Evolutionary conservation across 2,797 vertebrate species (phyloP), one percentile per base, ranked within the genome.

Genomic region (Sebastes flavidus): DNA sequence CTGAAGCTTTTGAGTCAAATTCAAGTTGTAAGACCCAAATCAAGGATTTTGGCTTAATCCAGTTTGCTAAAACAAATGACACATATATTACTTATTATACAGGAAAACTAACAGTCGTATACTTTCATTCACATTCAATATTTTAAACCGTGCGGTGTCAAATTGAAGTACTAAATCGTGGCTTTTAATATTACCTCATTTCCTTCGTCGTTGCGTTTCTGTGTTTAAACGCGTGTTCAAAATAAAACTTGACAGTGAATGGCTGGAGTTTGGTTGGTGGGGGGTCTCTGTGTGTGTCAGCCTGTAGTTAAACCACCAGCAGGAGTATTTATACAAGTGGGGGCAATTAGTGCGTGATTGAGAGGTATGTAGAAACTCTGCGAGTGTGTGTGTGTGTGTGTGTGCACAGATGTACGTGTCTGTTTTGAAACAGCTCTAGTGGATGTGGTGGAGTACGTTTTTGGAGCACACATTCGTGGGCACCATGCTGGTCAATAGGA

Each of bases 311-410:
- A 88, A 82, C 78, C 84, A 83, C 72, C 67, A 65, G 68, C 80
- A 46, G 56, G 72, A 70, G 36, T 93, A 87, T 93, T 92, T 93
- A 75, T 85, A 90, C 92, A 95, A 90, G 88, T 91, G 88, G 82
- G 12, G 68, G 49, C 83, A 85, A 89, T 93, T 92, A 92, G 62
- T 59, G 42, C 61, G 62, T 80, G 72, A 91, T 83, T 89, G 83
- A 90, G 54, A 89, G 81, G 62, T 90, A 82, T 85, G 78, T 42
- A 84, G 82, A 67, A 75, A 75, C 25, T n/a, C 8, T 73, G n/a
- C 69, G 24, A 56, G 63, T 10, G 6, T 27, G 29, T 32, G 18
- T 24, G 58, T 75, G 24, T 13, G 24, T 13, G 22, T 24, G 59
- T 32, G 27, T 61, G 59, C 34, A n/a, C 58, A 34, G 46, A 27